Evolutionary conservation across 2,797 vertebrate genomes (phyloP).

Genomic region (Rhynchotus rufescens): DNA sequence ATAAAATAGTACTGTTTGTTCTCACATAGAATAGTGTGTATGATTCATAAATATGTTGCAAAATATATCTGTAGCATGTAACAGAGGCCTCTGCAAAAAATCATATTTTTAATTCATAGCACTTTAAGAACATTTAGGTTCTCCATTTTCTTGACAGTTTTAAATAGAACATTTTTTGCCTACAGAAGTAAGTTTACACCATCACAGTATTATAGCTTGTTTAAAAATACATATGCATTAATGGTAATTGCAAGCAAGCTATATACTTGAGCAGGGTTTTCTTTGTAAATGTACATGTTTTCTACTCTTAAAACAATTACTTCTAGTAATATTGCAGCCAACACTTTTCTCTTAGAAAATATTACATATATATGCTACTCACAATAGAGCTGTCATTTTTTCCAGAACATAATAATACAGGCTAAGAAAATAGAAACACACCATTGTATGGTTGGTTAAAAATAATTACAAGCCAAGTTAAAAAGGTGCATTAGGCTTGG

Average conservation of each 20-base stretch:
- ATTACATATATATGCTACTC: not conserved
- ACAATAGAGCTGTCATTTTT: not conserved
- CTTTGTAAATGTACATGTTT: conserved; percentile 14
- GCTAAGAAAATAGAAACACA: conserved; percentile 56
- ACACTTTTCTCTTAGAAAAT: conserved; percentile 50
- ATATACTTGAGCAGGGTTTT: conserved; percentile 37
- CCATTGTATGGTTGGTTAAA: not conserved
- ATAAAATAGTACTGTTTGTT: conserved; percentile 68
- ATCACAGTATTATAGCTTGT: conserved; percentile 63
- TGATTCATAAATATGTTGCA: conserved; percentile 54
- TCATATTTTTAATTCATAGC: conserved; percentile 24
- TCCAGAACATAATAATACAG: not conserved
- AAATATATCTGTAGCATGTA: conserved; percentile 31
- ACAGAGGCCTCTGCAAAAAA: conserved; percentile 21
- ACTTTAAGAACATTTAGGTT: conserved; percentile 64
- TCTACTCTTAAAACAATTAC: conserved; percentile 48
- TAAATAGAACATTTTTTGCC: conserved; percentile 54
- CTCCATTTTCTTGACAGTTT: conserved; percentile 52
- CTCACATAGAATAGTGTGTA: conserved; percentile 19
- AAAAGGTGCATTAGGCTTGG: not conserved
- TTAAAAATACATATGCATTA: conserved; percentile 66
- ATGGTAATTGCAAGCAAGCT: conserved; percentile 62
- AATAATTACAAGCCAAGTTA: not conserved
- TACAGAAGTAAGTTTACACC: conserved; percentile 62
- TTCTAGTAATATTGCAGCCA: conserved; percentile 35